These are phyloP conservation scores for Ladona fulva DNA, from an alignment of 1,140 invertebrate genomes.

Conservation along the genomic window DNA sequence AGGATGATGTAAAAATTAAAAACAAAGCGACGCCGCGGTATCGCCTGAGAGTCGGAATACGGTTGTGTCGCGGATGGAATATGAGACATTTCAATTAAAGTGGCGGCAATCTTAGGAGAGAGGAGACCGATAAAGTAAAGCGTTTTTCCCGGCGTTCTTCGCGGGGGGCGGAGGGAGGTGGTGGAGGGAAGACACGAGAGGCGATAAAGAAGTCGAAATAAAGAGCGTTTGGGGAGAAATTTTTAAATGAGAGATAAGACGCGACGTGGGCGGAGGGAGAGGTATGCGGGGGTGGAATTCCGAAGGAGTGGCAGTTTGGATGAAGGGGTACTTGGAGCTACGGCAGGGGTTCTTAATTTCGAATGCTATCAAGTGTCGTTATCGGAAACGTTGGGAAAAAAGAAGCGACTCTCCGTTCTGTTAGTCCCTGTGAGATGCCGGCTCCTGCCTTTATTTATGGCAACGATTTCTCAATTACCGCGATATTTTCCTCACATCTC, in stretches of 20 bases:
- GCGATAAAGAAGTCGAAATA: not conserved
- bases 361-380: not conserved
- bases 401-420: too few species aligned
- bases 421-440: too few species aligned
- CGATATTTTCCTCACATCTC: too few species aligned
- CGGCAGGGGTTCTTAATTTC: not conserved
- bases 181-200: not conserved
- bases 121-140: not conserved
- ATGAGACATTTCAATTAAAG: conserved; percentile 10
- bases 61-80: not conserved
- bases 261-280: not conserved
- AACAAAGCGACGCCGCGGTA: not conserved
- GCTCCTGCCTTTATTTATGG: too few species aligned
- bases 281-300: not conserved
- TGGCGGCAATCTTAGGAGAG: not conserved
- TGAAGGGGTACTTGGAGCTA: not conserved
- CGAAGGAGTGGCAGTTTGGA: not conserved
- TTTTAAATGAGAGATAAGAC: not conserved
- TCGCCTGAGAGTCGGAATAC: not conserved
- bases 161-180: too few species aligned
- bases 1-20: not conserved
- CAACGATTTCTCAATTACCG: too few species aligned
- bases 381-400: not conserved
- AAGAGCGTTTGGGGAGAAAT: not conserved
- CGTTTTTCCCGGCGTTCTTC: not conserved